Evolutionary conservation across 2,888 invertebrate species (phyloP), one percentile per base, ranked within the genome.

Genomic region (Stenurella melanura): DNA sequence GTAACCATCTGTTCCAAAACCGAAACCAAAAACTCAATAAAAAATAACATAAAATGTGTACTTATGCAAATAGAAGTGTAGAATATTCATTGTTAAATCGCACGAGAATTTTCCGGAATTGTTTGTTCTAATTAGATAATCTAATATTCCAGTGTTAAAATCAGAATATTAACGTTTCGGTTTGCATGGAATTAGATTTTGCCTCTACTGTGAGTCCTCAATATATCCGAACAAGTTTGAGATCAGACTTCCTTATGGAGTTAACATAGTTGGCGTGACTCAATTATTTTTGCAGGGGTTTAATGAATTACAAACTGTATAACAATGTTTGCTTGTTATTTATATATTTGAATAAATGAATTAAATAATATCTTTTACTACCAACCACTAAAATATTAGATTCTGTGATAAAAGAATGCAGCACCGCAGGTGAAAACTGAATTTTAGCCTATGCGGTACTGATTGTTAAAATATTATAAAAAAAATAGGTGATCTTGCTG

Each of bases 61-160:
- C 17, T 38, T 38, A 18, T 64, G 64, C 21, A 42, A 64, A 64
- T 17, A 21, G 50, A 38, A 38, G 42, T 6, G 34, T 63, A 17
- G 34, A 21, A 64, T 42, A 21, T 38, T 64, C 42, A 42, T 64
- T 18, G 42, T 1, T 18, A 30, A 64, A 64, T 64, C 64, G 42
- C 19, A 64, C 15, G 42, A 42, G 19, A 63, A 63, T 61, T 30
- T 61, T 61, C 61, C n/a, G 15, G 61, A 15, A 61, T 30, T 38
- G 64, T 64, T 42, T 64, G 42, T 42, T 42, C 38, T 64, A 64
- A 64, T 64, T 64, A 64, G 38, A 64, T 64, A 64, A 64, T 64
- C 64, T 64, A 64, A 64, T 64, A 38, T 42, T 64, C 42, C 21
- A 19, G 64, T 19, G 64, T 64, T 38, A 42, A 64, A 64, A 38